These are phyloP conservation scores for Chrysopa pallens DNA, from an alignment of 1,140 invertebrate species.

Conservation along the genomic window DNA sequence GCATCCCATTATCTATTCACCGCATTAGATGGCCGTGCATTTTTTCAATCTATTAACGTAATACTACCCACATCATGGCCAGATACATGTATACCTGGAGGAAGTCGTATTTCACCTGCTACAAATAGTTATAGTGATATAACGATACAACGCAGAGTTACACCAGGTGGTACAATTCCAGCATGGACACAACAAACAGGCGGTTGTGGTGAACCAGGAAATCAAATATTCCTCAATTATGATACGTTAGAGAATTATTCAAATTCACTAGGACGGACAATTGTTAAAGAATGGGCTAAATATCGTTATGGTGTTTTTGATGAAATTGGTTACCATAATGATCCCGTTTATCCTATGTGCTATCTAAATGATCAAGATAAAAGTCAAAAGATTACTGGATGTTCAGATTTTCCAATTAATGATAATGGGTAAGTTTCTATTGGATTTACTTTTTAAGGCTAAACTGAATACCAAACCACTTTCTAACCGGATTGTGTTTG, in stretches of 20 bases:
- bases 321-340: slow-evolving; percentile 37
- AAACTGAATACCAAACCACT: too few relatives aligned
- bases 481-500: too few relatives aligned
- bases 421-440: slow-evolving; percentile 23
- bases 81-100: slow-evolving; percentile 22
- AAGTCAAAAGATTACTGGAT: slow-evolving; percentile 24
- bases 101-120: slow-evolving; percentile 15
- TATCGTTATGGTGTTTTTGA: slow-evolving; percentile 53
- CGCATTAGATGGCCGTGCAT: slow-evolving; percentile 31
- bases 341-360: slow-evolving; percentile 36
- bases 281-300: slow-evolving; percentile 44
- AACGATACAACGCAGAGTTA: slow-evolving; percentile 27
- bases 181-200: slow-evolving; percentile 37
- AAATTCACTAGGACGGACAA: slow-evolving; percentile 21
- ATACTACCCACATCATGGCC: slow-evolving; percentile 33
- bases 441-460: too few relatives aligned
- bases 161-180: slow-evolving; percentile 25
- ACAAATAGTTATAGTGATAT: slow-evolving; percentile 29
- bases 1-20: slow-evolving; percentile 29
- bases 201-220: slow-evolving; percentile 35
- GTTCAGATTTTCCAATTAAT: slow-evolving; percentile 26
- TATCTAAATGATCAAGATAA: slow-evolving; percentile 23
- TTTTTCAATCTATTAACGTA: slow-evolving; percentile 29
- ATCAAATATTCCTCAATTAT: slow-evolving; percentile 35
- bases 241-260: slow-evolving; percentile 14